These are phyloP conservation scores for Tigriopus californicus DNA, from an alignment of 2,888 invertebrate genomes.

Conservation along the genomic window DNA sequence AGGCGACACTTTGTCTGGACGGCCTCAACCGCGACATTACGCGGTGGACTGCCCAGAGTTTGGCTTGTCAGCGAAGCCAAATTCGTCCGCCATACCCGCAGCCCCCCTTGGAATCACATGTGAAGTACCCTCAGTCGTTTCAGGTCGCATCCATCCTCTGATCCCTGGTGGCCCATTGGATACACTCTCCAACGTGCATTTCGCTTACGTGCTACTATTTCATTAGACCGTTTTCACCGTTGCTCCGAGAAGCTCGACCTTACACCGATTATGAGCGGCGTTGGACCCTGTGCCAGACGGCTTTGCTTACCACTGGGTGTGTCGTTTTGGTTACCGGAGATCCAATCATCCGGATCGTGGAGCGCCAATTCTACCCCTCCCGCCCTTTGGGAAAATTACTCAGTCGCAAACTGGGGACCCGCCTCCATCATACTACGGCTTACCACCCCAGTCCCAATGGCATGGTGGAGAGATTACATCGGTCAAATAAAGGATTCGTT, in stretches of 20 bases:
- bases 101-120: neutral
- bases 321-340: constrained; percentile 18
- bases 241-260: constrained; percentile 2
- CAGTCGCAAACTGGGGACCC: constrained; percentile 15
- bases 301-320: constrained; percentile 18
- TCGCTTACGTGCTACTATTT: neutral
- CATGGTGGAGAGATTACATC: constrained; percentile 18
- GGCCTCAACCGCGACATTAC: neutral
- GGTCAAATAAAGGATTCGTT: neutral
- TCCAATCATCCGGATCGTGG: constrained; percentile 18
- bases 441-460: constrained; percentile 20
- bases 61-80: neutral
- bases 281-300: constrained; percentile 11
- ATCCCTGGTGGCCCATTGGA: neutral
- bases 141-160: neutral
- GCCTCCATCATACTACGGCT: constrained; percentile 18
- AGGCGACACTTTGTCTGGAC: neutral
- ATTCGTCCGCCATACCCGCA: neutral
- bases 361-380: constrained; percentile 17
- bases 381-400: constrained; percentile 10
- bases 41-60: neutral
- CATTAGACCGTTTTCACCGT: neutral
- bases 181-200: neutral
- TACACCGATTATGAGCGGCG: constrained; percentile 17
- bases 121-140: neutral